Base-by-base conservation (phyloP, 2,797 vertebrate species). In the Poeciliopsis gracilis region DNA sequence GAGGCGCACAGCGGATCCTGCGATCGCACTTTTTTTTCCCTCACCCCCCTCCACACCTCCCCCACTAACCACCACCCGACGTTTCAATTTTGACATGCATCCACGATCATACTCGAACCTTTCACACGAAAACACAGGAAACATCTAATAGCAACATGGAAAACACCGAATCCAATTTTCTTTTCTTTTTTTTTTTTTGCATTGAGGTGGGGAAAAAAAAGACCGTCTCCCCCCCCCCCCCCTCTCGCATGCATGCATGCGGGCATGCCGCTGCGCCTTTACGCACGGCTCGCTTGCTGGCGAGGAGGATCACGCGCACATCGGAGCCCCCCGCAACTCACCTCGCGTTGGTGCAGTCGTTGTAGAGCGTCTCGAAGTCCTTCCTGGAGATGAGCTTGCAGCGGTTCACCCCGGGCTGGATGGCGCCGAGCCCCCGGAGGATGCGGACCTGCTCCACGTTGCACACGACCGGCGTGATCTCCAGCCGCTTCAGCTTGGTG, bases 401-500 rank as follows among this genome's bases (percentile, higher is more conserved):
- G 92, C 98, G 98, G 95, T 99, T 99, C 88, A 99, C 98, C 63
- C 98, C 98, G 80, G 98, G 98, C 87, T 99, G 98, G 96, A 99
- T 99, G 94, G 98, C 98, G 83, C 98, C 98, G 95, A 99, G 96
- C 87, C 98, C 98, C 79, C 98, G 86, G 93, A 99, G 96, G 95
- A 99, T 98, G 94, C 98, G 97, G 93, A 99, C 98, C 96, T 99
- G 98, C 94, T 99, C 98, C 95, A 99, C 98, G 79, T 97, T 99
- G 96, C 98, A 99, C 94, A 99, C 98, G 89, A 99, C 98, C 87
- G 98, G 98, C 91, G 97, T 97, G 96, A 99, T 99, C 96, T 99
- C 98, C 92, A 99, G 95, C 86, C 98, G 95, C 97, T 99, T 99
- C 94, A 99, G 97, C 95, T 99, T 99, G 95, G 98, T 99, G 96